phyloP scores from a whole-genome alignment of 2,113 vertebrate genomes.

The Apteryx mantelli region DNA sequence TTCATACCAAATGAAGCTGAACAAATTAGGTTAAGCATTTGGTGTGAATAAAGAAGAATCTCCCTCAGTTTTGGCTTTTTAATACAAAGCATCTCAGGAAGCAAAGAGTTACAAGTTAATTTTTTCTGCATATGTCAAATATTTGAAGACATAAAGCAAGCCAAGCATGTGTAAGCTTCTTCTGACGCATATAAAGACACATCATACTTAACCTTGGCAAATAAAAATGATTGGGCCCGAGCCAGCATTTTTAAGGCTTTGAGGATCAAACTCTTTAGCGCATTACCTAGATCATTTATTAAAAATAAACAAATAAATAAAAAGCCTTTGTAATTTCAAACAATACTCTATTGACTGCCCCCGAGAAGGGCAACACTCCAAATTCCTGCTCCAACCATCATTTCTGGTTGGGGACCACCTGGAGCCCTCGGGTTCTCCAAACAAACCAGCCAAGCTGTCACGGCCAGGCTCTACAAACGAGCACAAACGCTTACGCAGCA shows the following conservation, averaged over 20 bases:
- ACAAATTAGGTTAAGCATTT: background rate
- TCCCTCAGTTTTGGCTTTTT: background rate
- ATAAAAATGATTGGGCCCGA: background rate
- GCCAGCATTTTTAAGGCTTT: conserved; percentile 23
- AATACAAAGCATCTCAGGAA: background rate
- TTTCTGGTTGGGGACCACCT: background rate
- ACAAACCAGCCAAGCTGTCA: background rate
- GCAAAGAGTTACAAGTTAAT: background rate
- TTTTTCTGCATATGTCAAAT: background rate
- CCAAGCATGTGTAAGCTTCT: background rate
- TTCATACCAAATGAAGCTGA: background rate
- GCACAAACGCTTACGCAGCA: background rate
- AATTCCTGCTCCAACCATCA: background rate
- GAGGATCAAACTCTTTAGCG: background rate
- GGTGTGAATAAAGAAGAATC: rapidly evolving
- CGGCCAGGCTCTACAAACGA: background rate
- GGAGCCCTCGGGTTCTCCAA: background rate
- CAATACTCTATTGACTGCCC: background rate
- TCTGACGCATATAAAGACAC: background rate
- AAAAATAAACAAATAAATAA: background rate
- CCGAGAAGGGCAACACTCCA: background rate
- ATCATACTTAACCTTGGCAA: conserved; percentile 22
- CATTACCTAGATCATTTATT: background rate
- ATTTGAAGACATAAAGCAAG: conserved; percentile 26
- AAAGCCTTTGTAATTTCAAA: background rate